A percentile compares a stretch with the other conserved stretches of the same genome.
Conservation (phyloP, 1,140 invertebrate genomes). For the Caligus rogercresseyi region DNA sequence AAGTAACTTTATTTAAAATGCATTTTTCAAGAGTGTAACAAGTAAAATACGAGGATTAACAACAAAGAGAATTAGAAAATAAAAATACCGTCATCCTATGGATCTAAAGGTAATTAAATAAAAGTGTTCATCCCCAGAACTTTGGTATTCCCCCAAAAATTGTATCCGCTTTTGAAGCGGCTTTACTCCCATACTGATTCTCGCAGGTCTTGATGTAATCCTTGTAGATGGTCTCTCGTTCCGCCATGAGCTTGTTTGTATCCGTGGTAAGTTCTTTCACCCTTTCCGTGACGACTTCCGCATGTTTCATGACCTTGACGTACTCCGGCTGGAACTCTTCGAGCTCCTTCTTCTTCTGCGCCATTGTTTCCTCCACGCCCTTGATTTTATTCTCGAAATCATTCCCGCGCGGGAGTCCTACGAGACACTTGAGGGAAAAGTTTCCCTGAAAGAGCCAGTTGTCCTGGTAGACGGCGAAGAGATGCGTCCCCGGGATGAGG, state of each 20-base stretch:
- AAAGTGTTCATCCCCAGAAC: background rate
- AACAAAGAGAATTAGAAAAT: background rate
- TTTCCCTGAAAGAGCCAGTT: conserved; percentile 17
- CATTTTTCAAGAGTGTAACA: background rate
- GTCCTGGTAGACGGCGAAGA: conserved; percentile 19
- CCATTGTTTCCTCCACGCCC: conserved; percentile 1
- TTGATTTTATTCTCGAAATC: conserved; percentile 6
- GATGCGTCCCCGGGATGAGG: conserved; percentile 15
- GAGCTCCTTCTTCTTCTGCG: conserved; percentile 14
- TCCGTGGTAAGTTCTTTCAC: conserved; percentile 12
- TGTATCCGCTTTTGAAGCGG: background rate
- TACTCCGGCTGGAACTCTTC: conserved; percentile 19
- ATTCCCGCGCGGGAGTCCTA: background rate
- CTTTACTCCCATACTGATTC: background rate
- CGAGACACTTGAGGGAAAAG: conserved; percentile 8
- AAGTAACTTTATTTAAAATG: background rate
- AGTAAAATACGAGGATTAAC: background rate
- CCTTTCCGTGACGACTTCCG: conserved; percentile 11
- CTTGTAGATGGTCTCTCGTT: conserved; percentile 10
- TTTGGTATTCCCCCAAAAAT: background rate
- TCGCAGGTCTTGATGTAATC: conserved; percentile 14
- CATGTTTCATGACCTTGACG: conserved; percentile 16
- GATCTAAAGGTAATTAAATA: too few species aligned
- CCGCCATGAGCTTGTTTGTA: conserved; percentile 8
- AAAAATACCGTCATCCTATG: too few species aligned